Percentiles rank a stretch among this genome's conserved stretches.
Evolutionary conservation across 2,797 vertebrate genomes (phyloP).

Genomic region (Odontamblyopus rebecca): DNA sequence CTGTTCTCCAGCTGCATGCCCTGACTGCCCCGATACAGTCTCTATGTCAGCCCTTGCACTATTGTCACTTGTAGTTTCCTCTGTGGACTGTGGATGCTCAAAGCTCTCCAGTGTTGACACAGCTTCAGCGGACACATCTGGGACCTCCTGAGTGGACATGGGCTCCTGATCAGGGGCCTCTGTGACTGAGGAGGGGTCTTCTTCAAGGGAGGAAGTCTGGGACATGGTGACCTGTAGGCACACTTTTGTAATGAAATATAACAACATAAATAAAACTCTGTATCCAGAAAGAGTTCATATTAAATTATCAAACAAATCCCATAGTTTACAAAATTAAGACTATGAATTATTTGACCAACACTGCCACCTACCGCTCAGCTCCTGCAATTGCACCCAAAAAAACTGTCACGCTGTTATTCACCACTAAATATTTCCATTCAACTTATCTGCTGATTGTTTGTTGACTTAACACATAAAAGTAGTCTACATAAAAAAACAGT

Average conservation of each 20-base stretch:
- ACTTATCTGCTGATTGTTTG: neutral
- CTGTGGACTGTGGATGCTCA: constrained; percentile 11
- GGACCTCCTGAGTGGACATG: constrained; percentile 29
- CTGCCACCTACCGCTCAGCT: constrained; percentile 37
- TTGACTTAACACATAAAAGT: neutral
- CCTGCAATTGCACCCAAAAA: neutral
- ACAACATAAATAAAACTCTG: too few species aligned
- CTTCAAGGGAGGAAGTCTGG: constrained; percentile 43
- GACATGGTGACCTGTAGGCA: constrained; percentile 73
- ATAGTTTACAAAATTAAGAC: neutral
- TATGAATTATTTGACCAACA: neutral
- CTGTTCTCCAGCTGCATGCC: constrained; percentile 42
- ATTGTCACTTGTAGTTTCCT: constrained; percentile 19
- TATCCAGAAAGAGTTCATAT: neutral
- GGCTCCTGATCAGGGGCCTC: constrained; percentile 17
- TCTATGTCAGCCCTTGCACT: neutral
- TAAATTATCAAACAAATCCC: neutral
- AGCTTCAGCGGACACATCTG: constrained; percentile 27
- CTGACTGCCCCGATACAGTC: constrained; percentile 26
- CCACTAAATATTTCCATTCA: neutral
- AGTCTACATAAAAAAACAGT: neutral
- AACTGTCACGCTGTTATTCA: constrained; percentile 9
- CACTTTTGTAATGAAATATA: neutral
- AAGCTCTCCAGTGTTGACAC: constrained; percentile 15
- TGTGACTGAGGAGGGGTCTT: constrained; percentile 37